Evolutionary conservation across 2,888 invertebrate species (phyloP).

Genomic region (Hypomecis punctinalis): DNA sequence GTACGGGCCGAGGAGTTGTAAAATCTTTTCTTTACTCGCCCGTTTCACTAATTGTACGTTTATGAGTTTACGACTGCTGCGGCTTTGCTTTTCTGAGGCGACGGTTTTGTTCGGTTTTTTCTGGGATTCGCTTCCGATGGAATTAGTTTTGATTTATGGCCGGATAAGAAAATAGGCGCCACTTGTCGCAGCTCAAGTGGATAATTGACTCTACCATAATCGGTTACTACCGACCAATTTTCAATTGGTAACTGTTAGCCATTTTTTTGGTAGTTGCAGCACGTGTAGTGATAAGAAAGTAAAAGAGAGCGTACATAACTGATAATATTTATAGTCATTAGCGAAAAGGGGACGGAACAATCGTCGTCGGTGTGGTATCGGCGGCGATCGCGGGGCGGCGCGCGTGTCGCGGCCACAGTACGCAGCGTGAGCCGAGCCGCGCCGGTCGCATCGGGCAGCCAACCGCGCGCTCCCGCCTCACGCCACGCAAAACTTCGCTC

Average conservation of each 20-base stretch:
- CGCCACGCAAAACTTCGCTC: conserved; percentile 78
- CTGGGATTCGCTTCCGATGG: conserved; percentile 42
- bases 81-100: conserved; percentile 79
- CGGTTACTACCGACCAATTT: neutral
- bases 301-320: conserved; percentile 76
- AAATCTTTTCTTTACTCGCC: conserved; percentile 85
- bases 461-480: conserved; percentile 72
- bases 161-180: conserved; percentile 34
- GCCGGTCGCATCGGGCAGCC: conserved; percentile 78
- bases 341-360: conserved; percentile 85
- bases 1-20: conserved; percentile 83
- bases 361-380: conserved; percentile 61
- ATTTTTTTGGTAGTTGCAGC: conserved; percentile 34
- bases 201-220: neutral
- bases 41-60: conserved; percentile 85
- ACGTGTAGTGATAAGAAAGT: conserved; percentile 81
- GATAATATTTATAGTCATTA: conserved; percentile 85
- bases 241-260: neutral
- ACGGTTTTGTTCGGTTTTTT: conserved; percentile 70
- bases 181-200: conserved; percentile 19
- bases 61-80: conserved; percentile 84
- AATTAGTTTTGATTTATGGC: conserved; percentile 31
- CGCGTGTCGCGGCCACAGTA: conserved; percentile 86
- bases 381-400: conserved; percentile 80
- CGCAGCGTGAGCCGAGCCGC: conserved; percentile 88